phyloP scores from a whole-genome alignment of 2,888 invertebrate species.

The Lasioglossum marginatum region DNA sequence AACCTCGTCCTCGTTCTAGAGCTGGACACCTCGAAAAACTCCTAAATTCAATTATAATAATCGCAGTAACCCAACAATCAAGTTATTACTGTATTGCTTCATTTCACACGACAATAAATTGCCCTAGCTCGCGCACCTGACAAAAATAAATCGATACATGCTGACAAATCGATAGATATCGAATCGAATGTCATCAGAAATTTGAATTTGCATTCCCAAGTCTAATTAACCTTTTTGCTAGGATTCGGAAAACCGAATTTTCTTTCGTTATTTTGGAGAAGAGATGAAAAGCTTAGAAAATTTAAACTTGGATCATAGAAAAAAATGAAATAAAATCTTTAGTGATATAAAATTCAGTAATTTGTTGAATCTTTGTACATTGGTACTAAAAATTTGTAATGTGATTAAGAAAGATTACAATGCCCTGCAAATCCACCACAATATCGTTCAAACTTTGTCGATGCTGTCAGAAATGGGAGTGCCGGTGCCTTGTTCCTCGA shows the following conservation, averaged over 20 bases:
- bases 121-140: not conserved
- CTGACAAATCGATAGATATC: not conserved
- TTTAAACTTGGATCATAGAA: not conserved
- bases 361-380: not conserved
- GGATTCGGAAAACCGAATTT: not conserved
- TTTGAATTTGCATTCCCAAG: not conserved
- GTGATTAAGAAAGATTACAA: not conserved
- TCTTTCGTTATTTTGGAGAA: not conserved
- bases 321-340: no score
- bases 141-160: not conserved
- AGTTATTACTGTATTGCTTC: not conserved
- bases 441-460: slow-evolving; percentile 50
- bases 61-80: not conserved
- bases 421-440: slow-evolving; percentile 35
- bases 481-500: slow-evolving; percentile 50
- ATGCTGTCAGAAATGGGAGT: slow-evolving; percentile 63
- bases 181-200: not conserved
- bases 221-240: not conserved
- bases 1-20: slow-evolving; percentile 36
- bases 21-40: slow-evolving; percentile 47
- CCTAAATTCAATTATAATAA: slow-evolving; percentile 20
- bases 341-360: not conserved
- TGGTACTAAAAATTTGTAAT: not conserved
- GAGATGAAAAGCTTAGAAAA: not conserved
- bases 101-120: not conserved